phyloP scores from a whole-genome alignment of 2,113 vertebrate genomes.

The Xenopus tropicalis region DNA sequence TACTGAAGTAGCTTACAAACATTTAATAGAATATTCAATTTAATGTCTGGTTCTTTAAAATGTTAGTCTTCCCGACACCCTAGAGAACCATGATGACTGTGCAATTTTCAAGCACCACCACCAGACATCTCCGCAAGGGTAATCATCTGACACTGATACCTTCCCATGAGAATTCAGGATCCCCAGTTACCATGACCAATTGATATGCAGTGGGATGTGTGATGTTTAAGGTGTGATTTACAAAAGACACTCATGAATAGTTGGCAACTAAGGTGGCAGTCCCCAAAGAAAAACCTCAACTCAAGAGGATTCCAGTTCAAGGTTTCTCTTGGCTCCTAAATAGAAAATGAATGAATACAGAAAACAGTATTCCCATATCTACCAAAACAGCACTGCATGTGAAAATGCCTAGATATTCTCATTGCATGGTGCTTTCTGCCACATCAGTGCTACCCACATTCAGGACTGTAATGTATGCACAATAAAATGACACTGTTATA shows the following conservation, averaged over 20 bases:
- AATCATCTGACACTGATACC: constrained; percentile 6
- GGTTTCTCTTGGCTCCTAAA: constrained; percentile 2
- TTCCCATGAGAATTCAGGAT: constrained; percentile 28
- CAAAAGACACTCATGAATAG: neutral
- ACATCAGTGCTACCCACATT: neutral
- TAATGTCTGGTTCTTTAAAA: no score
- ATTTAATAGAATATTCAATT: no score
- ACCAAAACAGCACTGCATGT: neutral
- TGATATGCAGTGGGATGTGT: constrained; percentile 19
- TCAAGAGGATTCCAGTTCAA: constrained; percentile 9
- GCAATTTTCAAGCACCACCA: constrained; percentile 7
- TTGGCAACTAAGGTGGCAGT: constrained; percentile 19
- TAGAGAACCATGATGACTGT: neutral
- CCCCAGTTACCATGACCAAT: constrained; percentile 1
- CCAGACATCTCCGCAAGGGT: constrained; percentile 10
- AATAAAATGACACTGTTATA: no score
- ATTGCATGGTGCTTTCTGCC: neutral
- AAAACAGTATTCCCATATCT: neutral
- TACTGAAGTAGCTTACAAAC: no score
- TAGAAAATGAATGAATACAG: constrained; percentile 4
- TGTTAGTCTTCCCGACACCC: no score
- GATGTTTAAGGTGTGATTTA: constrained; percentile 19
- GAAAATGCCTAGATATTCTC: neutral
- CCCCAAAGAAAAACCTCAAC: constrained; percentile 14
- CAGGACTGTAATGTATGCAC: neutral